Base-by-base conservation (phyloP, 2,888 invertebrate species). In the Dryobotodes eremita region DNA sequence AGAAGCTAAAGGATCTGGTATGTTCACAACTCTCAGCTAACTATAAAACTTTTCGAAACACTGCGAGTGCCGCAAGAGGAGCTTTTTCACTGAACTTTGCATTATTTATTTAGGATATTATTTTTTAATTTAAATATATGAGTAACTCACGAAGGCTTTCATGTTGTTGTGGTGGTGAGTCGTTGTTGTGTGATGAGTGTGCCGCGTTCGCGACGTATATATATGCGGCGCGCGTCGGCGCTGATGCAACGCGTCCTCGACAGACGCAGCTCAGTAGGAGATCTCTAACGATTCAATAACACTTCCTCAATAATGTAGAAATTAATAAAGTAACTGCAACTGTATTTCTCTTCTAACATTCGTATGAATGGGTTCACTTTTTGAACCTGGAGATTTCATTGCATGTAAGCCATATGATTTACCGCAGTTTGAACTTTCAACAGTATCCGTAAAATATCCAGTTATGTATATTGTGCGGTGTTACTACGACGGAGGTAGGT, bases 121-220 rank as follows among this genome's bases (percentile, higher is more conserved):
- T 57, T 57, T 59, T 15, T 15, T 1, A 57, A 59, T 57, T 15
- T 15, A 3, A 57, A 59, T 57, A 26, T 26, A 17, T 59, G 15
- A 59, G 15, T 7, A 15, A 59, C 59, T 59, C 26, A 59, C 59
- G 55, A 86, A 88, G 64, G 86, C 66, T 80, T 80, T 88, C 88
- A 88, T 88, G 83, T 88, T 85, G 85, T 59, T 61, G 78, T 65
- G 15, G 74, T 75, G 68, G 77, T 65, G 71, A 61, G 55, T 57
- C 46, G 62, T 70, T 62, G 82, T 69, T 36, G 59, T 75, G 48
- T 86, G 86, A 72, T 83, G 74, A 15, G 20, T 71, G 55, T 64
- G 57, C 23, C 53, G 65, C 64, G 46, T 71, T 13, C 31, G n/a
- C 61, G 11, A 15, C 15, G 48, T 46, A 84, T 86, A 78, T 86